phyloP scores from a whole-genome alignment of 2,113 vertebrate genomes.

The Aegithalos caudatus region DNA sequence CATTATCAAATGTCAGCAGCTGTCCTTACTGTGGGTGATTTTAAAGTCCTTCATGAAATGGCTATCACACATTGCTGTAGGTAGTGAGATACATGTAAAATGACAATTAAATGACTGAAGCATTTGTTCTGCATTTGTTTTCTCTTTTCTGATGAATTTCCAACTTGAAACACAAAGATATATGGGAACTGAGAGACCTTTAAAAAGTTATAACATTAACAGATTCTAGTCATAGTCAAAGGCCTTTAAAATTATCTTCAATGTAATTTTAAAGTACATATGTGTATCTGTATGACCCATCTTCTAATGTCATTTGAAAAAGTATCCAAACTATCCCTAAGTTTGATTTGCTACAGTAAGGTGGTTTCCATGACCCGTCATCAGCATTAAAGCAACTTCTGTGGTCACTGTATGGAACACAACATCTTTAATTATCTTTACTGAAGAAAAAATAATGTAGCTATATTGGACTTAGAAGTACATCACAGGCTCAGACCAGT shows the following conservation, averaged over 20 bases:
- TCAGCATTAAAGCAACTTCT: background rate
- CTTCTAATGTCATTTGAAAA: background rate
- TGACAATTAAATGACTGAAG: background rate
- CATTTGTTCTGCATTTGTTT: background rate
- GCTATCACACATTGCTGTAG: background rate
- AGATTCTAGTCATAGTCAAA: background rate
- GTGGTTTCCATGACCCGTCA: background rate
- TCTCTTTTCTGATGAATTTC: background rate
- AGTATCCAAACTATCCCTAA: background rate
- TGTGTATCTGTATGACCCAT: rapidly evolving
- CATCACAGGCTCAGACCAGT: background rate
- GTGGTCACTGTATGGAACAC: background rate
- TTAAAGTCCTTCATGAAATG: background rate
- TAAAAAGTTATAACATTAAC: background rate
- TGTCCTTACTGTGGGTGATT: background rate
- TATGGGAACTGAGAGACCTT: background rate
- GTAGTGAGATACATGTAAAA: background rate
- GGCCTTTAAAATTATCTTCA: background rate
- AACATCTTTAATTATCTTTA: background rate
- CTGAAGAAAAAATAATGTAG: background rate
- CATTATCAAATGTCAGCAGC: background rate
- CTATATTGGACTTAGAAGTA: background rate
- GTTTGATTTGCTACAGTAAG: background rate
- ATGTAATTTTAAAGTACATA: background rate
- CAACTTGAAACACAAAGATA: background rate